Evolutionary conservation across 2,888 invertebrate species (phyloP), one percentile per base, ranked within the genome.

Genomic region (Caenorhabditis sp.): DNA sequence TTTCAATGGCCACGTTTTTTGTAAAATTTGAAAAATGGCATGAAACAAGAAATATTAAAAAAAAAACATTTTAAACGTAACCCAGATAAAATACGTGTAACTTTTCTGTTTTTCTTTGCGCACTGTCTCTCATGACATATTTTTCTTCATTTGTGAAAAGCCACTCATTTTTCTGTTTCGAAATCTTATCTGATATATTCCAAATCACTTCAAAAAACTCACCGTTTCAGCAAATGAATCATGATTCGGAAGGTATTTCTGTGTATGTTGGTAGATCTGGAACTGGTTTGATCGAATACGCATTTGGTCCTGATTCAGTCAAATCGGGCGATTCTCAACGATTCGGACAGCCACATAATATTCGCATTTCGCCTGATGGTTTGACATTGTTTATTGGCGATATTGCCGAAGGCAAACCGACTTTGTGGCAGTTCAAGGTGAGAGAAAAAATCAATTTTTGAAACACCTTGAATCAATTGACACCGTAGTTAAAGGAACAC

Each of bases 321-420:
- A 43, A 43, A 43, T 24, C 62, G 17, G 69, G 66, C 23, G 58
- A 54, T 50, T 21, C 66, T 17, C 66, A 69, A 31, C 54, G 62
- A 27, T 91, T 94, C 86, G 88, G 89, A 65, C 92, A 92, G 87
- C 95, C 95, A 0, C 95, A 95, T 88, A 94, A 93, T 87, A 89
- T 95, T 2, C 92, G 82, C 57, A 70, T 82, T 17, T 90, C 92
- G 0, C 85, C 89, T 0, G 92, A 93, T 88, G 93, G 92, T 26
- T 89, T 89, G 57, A 88, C 90, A 63, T 91, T 94, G 10, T 95
- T 92, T 88, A 92, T 94, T 0, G 93, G 93, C 0, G 94, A 95
- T 88, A 89, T 94, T 65, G 69, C 78, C 23, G 90, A 91, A 84
- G 92, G 92, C 0, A 91, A 90, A 84, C 90, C 84, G 8, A 69